Conservation (phyloP, 1,140 invertebrate species). For the Drosophila varians region DNA sequence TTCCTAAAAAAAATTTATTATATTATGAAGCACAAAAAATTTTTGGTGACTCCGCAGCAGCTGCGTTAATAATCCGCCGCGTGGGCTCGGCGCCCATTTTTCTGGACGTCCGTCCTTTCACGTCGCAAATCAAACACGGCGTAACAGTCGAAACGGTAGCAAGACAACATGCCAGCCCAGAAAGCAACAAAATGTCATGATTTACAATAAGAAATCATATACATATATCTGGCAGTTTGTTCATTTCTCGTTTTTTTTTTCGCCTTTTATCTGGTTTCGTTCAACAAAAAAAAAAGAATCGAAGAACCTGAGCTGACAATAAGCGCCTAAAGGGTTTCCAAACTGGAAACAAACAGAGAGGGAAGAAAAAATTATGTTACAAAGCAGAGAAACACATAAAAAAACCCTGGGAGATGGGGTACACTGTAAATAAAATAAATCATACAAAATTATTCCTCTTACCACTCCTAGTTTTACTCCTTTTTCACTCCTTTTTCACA, state of each 20-base stretch:
- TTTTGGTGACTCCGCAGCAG: neutral
- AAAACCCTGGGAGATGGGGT: conserved; percentile 12
- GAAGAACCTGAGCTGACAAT: conserved; percentile 71
- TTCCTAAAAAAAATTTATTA: too few species aligned
- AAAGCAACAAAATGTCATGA: conserved; percentile 76
- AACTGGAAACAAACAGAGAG: conserved; percentile 57
- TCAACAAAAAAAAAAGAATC: conserved; percentile 27
- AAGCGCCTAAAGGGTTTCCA: conserved; percentile 73
- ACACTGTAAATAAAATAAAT: conserved; percentile 1
- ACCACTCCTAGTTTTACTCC: too few species aligned
- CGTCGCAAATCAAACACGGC: conserved; percentile 29
- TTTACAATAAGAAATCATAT: conserved; percentile 78
- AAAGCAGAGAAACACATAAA: conserved; percentile 63
- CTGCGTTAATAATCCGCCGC: conserved; percentile 5
- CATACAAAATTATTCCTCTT: too few species aligned
- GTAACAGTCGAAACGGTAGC: conserved; percentile 63
- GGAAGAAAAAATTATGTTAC: conserved; percentile 63
- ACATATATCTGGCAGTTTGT: conserved; percentile 55
- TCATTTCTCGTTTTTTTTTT: conserved; percentile 39
- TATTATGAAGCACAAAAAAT: too few species aligned
- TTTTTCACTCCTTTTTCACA: too few species aligned
- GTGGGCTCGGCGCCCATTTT: conserved; percentile 1
- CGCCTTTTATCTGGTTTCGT: conserved; percentile 39
- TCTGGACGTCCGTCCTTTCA: neutral
- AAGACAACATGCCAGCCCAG: conserved; percentile 47